Percentiles rank a stretch among this genome's conserved stretches.
phyloP scores from a whole-genome alignment of 1,140 invertebrate species.

The Drosophila lowei region DNA sequence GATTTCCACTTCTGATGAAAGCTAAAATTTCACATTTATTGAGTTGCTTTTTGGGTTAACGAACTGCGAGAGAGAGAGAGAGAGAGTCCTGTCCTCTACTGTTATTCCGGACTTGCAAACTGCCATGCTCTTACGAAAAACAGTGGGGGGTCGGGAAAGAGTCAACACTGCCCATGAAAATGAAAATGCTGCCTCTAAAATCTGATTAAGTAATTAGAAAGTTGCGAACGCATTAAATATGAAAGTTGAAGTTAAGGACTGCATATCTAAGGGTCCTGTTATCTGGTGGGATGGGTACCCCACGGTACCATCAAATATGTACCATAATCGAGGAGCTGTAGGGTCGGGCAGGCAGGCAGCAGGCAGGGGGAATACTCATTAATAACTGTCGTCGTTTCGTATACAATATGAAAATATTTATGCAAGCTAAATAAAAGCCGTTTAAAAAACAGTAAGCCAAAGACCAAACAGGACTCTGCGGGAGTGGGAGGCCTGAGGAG shows the following conservation, averaged over 20 bases:
- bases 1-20: slow-evolving; percentile 29
- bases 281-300: no score
- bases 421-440: slow-evolving; percentile 57
- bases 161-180: no score
- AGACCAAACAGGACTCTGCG: not conserved
- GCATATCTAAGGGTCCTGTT: slow-evolving; percentile 51
- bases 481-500: not conserved
- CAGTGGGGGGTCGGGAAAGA: no score
- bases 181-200: slow-evolving; percentile 46
- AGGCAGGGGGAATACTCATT: slow-evolving; percentile 58
- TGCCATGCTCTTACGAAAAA: not conserved
- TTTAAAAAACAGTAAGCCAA: slow-evolving; percentile 20
- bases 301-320: slow-evolving; percentile 62
- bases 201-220: slow-evolving; percentile 78
- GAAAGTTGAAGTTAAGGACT: slow-evolving; percentile 68
- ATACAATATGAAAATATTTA: slow-evolving; percentile 51
- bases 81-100: slow-evolving; percentile 12
- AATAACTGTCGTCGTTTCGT: slow-evolving; percentile 63
- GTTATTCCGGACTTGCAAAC: slow-evolving; percentile 22
- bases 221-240: slow-evolving; percentile 63
- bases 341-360: not conserved
- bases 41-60: slow-evolving; percentile 31
- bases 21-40: slow-evolving; percentile 45
- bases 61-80: slow-evolving; percentile 8
- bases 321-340: slow-evolving; percentile 9